These are phyloP conservation scores for Hassar affinis DNA, from an alignment of 2,113 vertebrate species.

Conservation along the genomic window DNA sequence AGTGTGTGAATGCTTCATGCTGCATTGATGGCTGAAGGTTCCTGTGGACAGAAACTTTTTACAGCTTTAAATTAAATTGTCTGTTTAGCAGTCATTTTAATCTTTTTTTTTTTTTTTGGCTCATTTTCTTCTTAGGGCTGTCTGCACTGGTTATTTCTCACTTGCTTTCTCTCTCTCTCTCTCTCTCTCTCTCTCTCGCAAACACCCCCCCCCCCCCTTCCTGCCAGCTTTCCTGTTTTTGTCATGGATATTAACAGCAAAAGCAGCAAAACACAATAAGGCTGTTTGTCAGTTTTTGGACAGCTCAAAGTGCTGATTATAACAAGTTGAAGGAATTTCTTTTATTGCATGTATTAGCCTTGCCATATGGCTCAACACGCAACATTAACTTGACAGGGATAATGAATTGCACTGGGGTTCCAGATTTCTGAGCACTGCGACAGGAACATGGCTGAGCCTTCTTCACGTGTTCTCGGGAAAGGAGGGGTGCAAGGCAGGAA, in stretches of 20 bases:
- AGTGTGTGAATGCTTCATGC: slow-evolving; percentile 43
- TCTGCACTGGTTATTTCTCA: background rate
- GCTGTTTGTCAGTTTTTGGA: slow-evolving; percentile 84
- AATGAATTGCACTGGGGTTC: slow-evolving; percentile 81
- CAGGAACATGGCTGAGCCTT: slow-evolving; percentile 41
- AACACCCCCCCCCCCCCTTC: slow-evolving; percentile 67
- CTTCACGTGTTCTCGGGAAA: slow-evolving; percentile 18
- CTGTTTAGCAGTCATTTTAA: background rate
- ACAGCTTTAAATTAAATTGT: slow-evolving; percentile 38
- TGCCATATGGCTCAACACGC: slow-evolving; percentile 88
- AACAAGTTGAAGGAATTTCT: slow-evolving; percentile 87
- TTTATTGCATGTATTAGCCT: slow-evolving; percentile 83
- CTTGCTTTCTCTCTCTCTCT: slow-evolving; percentile 59
- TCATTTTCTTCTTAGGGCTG: background rate
- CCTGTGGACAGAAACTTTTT: slow-evolving; percentile 44
- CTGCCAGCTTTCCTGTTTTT: slow-evolving; percentile 80
- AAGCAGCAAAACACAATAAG: slow-evolving; percentile 83
- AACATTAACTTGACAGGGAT: slow-evolving; percentile 91
- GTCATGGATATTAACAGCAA: slow-evolving; percentile 79
- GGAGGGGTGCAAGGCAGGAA: slow-evolving; percentile 62
- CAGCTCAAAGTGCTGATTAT: slow-evolving; percentile 86
- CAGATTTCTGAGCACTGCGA: slow-evolving; percentile 46
- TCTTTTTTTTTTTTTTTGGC: slow-evolving; percentile 2
- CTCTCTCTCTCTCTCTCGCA: slow-evolving; percentile 61
- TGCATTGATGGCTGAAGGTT: slow-evolving; percentile 46